Evolutionary conservation across 2,113 vertebrate genomes (phyloP).

Genomic region (Pelusios castaneus): DNA sequence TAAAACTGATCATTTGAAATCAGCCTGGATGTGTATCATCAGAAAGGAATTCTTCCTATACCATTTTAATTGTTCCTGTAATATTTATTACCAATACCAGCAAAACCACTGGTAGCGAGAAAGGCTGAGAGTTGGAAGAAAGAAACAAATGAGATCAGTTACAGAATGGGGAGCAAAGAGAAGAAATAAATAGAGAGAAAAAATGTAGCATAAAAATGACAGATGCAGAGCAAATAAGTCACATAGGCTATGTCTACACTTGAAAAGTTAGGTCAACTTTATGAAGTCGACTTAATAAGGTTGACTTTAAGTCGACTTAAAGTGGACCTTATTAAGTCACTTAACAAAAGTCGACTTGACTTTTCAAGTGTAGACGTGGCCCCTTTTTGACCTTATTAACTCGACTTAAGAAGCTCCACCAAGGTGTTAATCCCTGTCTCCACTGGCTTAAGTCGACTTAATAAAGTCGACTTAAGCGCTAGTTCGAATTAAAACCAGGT

Average conservation of each 20-base stretch:
- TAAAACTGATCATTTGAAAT: not conserved
- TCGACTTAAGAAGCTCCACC: no score
- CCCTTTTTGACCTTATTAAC: no score
- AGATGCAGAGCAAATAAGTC: not conserved
- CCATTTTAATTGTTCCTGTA: not conserved
- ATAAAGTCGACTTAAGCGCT: no score
- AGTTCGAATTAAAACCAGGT: no score
- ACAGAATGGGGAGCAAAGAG: not conserved
- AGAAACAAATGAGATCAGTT: not conserved
- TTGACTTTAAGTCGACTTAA: no score
- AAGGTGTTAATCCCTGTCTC: no score
- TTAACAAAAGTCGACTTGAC: no score
- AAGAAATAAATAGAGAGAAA: not conserved
- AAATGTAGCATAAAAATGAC: not conserved
- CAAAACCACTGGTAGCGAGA: not conserved
- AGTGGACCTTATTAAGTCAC: no score
- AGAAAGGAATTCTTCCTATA: not conserved
- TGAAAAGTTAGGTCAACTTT: no score
- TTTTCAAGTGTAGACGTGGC: no score
- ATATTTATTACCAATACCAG: not conserved
- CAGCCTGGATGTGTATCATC: not conserved
- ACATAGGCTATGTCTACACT: not conserved
- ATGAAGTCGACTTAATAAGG: no score
- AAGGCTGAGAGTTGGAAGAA: not conserved
- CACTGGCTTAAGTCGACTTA: no score